Evolutionary conservation across 2,113 vertebrate species (phyloP).

Genomic region (Hippocampus mohnikei): DNA sequence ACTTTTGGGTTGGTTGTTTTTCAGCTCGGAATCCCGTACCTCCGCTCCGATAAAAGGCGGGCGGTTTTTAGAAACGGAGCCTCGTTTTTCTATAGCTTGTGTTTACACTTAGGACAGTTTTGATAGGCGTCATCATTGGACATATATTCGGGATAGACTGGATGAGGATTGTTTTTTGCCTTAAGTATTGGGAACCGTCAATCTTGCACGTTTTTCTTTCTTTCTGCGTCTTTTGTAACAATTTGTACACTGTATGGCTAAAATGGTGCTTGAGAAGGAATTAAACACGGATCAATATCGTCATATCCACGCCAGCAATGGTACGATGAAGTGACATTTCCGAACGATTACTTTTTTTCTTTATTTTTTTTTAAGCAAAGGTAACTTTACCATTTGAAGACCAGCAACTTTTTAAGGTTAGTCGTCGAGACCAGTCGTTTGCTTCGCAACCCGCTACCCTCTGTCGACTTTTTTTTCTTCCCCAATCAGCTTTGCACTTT

Average conservation of each 20-base stretch:
- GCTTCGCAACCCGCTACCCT: neutral
- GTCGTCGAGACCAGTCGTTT: neutral
- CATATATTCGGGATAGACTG: slow-evolving; percentile 66
- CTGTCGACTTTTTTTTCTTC: neutral
- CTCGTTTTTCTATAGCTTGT: slow-evolving; percentile 60
- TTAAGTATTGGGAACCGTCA: slow-evolving; percentile 76
- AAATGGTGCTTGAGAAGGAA: slow-evolving; percentile 73
- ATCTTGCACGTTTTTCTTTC: slow-evolving; percentile 65
- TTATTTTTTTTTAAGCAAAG: neutral
- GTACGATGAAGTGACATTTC: slow-evolving; percentile 19
- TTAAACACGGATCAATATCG: slow-evolving; percentile 41
- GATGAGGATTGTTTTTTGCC: slow-evolving; percentile 69
- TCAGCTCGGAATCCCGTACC: slow-evolving; percentile 31
- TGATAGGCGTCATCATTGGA: slow-evolving; percentile 64
- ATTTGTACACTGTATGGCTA: slow-evolving; percentile 62
- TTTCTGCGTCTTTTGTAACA: slow-evolving; percentile 11
- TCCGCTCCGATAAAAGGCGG: slow-evolving; percentile 43
- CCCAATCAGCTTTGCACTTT: slow-evolving; percentile 5
- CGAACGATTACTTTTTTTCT: neutral
- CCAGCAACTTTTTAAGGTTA: neutral
- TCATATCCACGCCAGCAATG: slow-evolving; percentile 37
- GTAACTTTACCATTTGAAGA: neutral
- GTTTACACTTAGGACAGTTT: slow-evolving; percentile 59
- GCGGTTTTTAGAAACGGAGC: slow-evolving; percentile 38
- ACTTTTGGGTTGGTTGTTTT: slow-evolving; percentile 42